These are phyloP conservation scores for Mamestra configurata DNA, from an alignment of 1,140 invertebrate genomes.

Conservation along the genomic window DNA sequence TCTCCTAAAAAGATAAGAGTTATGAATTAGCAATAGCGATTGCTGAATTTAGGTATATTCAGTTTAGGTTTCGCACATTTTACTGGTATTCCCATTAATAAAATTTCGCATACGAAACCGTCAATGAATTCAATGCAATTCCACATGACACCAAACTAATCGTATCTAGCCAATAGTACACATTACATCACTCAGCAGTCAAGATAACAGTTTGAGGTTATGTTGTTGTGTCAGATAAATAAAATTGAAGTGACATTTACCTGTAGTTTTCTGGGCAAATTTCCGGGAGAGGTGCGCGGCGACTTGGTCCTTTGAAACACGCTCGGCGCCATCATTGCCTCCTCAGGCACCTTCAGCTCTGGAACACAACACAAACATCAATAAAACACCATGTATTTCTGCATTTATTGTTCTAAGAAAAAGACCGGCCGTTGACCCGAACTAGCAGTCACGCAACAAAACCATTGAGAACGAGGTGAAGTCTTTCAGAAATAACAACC, in stretches of 20 bases:
- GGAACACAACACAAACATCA: conserved; percentile 59
- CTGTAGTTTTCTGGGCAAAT: conserved; percentile 82
- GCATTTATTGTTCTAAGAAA: not conserved
- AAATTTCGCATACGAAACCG: too few relatives aligned
- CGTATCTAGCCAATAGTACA: too few relatives aligned
- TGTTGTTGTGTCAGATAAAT: not conserved
- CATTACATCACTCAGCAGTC: too few relatives aligned
- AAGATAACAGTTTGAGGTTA: not conserved
- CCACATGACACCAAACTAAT: too few relatives aligned
- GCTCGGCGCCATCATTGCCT: conserved; percentile 87
- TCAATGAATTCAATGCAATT: too few relatives aligned
- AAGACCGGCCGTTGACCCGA: conserved; percentile 27
- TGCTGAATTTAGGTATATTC: too few relatives aligned
- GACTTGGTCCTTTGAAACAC: conserved; percentile 86
- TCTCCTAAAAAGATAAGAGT: too few relatives aligned
- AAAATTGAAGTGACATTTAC: conserved; percentile 60
- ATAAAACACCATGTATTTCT: conserved; percentile 4
- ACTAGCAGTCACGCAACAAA: conserved; percentile 46
- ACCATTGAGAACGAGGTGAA: conserved; percentile 46
- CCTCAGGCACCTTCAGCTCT: conserved; percentile 77
- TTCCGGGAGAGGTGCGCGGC: conserved; percentile 80
- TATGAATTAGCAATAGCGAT: too few relatives aligned
- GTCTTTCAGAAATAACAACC: conserved; percentile 23
- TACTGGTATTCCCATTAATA: too few relatives aligned
- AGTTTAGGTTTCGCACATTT: too few relatives aligned